Evolutionary conservation across 2,888 invertebrate species (phyloP).

Genomic region (Bembecia ichneumoniformis): DNA sequence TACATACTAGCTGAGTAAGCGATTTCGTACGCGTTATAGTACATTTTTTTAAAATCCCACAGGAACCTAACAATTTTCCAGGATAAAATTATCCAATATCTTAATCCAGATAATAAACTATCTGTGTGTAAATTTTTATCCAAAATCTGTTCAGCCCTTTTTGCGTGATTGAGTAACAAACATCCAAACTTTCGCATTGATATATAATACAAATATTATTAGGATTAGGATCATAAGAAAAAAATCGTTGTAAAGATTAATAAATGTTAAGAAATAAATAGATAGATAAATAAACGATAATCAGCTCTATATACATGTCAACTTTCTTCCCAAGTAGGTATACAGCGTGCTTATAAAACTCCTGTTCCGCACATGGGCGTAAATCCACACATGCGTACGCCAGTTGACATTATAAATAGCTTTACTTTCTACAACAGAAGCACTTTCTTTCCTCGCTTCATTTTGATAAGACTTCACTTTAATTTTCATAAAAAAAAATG

Average conservation of each 20-base stretch:
- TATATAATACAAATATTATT: no score
- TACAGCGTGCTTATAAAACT: slow-evolving; percentile 25
- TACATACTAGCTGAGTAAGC: no score
- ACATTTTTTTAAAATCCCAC: no score
- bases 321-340: slow-evolving; percentile 31
- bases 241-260: background rate
- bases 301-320: slow-evolving; percentile 24
- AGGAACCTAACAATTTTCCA: no score
- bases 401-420: slow-evolving; percentile 40
- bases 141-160: no score
- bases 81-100: no score
- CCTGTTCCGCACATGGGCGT: slow-evolving; percentile 27
- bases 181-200: no score
- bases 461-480: slow-evolving; percentile 14
- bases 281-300: slow-evolving; percentile 10
- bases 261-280: background rate
- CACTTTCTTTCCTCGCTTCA: slow-evolving; percentile 41
- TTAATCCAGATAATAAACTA: no score
- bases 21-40: no score
- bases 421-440: slow-evolving; percentile 22
- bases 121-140: no score
- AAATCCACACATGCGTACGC: slow-evolving; percentile 7
- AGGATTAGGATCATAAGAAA: no score
- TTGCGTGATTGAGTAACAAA: no score
- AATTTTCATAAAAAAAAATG: slow-evolving; percentile 28